Evolutionary conservation across 1,140 invertebrate species (phyloP).

Genomic region (Drosophila micromelanica): DNA sequence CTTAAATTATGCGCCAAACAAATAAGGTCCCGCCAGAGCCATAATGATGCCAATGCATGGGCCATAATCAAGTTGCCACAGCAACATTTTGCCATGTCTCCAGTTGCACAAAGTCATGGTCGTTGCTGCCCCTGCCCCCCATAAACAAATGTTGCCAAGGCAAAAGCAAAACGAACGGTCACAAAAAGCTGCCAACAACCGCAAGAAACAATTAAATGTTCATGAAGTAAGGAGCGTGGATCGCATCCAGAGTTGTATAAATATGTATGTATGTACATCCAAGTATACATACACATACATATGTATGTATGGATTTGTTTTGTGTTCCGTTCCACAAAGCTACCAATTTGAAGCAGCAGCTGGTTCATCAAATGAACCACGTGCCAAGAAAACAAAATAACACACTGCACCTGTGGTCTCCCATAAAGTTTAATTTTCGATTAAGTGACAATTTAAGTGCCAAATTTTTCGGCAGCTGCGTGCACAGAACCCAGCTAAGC

Average conservation of each 20-base stretch:
- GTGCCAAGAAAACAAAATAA: slow-evolving; percentile 13
- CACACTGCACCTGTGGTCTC: slow-evolving; percentile 44
- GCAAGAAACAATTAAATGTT: slow-evolving; percentile 65
- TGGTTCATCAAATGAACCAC: slow-evolving; percentile 42
- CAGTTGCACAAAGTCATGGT: slow-evolving; percentile 68
- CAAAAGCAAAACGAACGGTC: slow-evolving; percentile 27
- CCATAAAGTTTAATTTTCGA: slow-evolving; percentile 51
- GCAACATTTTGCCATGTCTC: slow-evolving; percentile 48
- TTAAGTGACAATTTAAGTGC: slow-evolving; percentile 79
- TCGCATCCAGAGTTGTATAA: slow-evolving; percentile 8
- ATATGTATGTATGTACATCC: too few species aligned
- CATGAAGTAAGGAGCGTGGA: neutral
- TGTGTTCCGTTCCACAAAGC: slow-evolving; percentile 1
- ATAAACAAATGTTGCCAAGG: slow-evolving; percentile 21
- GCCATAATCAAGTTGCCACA: slow-evolving; percentile 52
- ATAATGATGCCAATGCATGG: slow-evolving; percentile 65
- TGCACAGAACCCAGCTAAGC: slow-evolving; percentile 38
- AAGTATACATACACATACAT: neutral
- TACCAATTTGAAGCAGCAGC: slow-evolving; percentile 22
- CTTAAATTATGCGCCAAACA: slow-evolving; percentile 75
- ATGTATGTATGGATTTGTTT: slow-evolving; percentile 1
- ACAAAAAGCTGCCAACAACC: slow-evolving; percentile 45
- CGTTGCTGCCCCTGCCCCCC: slow-evolving; percentile 18
- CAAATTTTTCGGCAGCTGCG: slow-evolving; percentile 64
- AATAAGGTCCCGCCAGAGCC: slow-evolving; percentile 68